Evolutionary conservation across 2,888 invertebrate species (phyloP).

Genomic region (Lepetodrilus schrolli): DNA sequence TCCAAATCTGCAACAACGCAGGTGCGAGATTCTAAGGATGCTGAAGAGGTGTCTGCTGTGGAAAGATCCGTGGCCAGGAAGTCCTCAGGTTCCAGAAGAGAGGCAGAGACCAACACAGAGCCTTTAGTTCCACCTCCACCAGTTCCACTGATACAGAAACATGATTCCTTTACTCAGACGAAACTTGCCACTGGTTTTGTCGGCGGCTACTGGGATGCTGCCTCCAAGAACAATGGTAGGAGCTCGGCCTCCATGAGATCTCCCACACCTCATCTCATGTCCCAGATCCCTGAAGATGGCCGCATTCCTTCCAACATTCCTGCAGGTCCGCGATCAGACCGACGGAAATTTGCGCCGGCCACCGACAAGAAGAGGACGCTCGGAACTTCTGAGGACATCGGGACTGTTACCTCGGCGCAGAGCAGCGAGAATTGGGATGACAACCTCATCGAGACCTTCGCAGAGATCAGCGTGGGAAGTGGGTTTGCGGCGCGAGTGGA

Average conservation of each 20-base stretch:
- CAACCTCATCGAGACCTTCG: neutral
- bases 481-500: neutral
- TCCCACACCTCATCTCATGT: neutral
- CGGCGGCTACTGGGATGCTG: neutral
- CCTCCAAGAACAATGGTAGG: neutral
- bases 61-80: too few species aligned
- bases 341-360: neutral
- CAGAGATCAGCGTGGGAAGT: neutral
- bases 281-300: neutral
- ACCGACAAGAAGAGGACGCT: too few species aligned
- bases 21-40: too few species aligned
- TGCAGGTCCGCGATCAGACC: too few species aligned
- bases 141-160: neutral
- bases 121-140: neutral
- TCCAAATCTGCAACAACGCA: neutral
- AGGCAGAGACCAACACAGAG: neutral
- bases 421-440: slow-evolving; percentile 1
- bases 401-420: neutral
- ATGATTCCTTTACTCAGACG: slow-evolving; percentile 7
- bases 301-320: neutral
- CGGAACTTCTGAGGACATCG: neutral
- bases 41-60: too few species aligned
- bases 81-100: too few species aligned
- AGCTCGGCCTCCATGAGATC: neutral
- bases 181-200: slow-evolving; percentile 3